Evolutionary conservation across 1,140 invertebrate genomes (phyloP).

Genomic region (Drosophila asahinai): DNA sequence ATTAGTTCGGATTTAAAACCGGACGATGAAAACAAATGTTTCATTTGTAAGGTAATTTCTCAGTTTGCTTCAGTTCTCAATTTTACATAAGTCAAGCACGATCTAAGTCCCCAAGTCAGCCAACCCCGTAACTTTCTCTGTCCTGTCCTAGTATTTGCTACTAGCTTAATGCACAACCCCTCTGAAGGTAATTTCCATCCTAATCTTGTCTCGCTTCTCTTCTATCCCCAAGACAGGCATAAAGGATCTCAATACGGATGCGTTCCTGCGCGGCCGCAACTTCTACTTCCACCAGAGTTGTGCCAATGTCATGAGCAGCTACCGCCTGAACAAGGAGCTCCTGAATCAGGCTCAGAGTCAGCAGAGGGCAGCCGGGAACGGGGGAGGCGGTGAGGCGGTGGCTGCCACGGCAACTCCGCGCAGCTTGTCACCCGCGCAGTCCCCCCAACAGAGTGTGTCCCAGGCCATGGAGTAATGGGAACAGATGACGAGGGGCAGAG

Average conservation of each 20-base stretch:
- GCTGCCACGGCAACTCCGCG: conserved; percentile 62
- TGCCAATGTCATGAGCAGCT: conserved; percentile 84
- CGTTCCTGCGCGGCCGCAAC: conserved; percentile 82
- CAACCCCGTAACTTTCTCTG: conserved; percentile 11
- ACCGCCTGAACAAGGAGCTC: conserved; percentile 78
- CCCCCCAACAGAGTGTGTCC: conserved; percentile 68
- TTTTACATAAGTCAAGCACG: conserved; percentile 41
- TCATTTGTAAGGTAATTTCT: conserved; percentile 85
- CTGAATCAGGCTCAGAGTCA: conserved; percentile 70
- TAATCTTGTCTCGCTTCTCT: conserved; percentile 18
- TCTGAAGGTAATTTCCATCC: conserved; percentile 4
- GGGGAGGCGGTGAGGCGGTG: conserved; percentile 26
- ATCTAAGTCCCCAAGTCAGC: conserved; percentile 1
- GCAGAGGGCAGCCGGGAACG: conserved; percentile 29
- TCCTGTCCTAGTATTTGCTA: conserved; percentile 1
- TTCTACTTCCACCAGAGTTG: conserved; percentile 84
- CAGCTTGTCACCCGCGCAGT: conserved; percentile 69
- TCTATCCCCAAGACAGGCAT: conserved; percentile 83
- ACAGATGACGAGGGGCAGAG: no score
- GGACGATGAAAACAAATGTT: conserved; percentile 85
- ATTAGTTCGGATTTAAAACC: conserved; percentile 85
- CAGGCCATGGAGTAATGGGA: conserved; percentile 58
- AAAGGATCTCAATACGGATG: conserved; percentile 83
- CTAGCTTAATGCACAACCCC: conserved; percentile 15
- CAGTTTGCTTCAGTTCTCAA: conserved; percentile 79